A percentile compares a stretch with the other conserved stretches of the same genome.
Conservation (phyloP, 2,797 vertebrate species). For the Squalus acanthias region DNA sequence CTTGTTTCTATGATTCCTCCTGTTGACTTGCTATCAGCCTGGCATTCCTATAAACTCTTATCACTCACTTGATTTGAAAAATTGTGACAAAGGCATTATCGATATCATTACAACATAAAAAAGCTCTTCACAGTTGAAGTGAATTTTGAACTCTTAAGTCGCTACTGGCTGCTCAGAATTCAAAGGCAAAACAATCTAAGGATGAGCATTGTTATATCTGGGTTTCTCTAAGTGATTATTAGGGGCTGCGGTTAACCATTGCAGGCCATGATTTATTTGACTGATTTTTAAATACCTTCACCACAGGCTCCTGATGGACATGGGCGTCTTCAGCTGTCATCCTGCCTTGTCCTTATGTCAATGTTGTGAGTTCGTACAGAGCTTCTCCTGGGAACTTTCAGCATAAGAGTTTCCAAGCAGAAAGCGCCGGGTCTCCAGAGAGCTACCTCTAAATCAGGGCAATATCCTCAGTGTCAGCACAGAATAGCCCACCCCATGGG, state of each 20-base stretch:
- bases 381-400: slow-evolving; percentile 51
- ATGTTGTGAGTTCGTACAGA: slow-evolving; percentile 46
- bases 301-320: slow-evolving; percentile 47
- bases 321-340: slow-evolving; percentile 51
- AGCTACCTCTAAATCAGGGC: slow-evolving; percentile 52
- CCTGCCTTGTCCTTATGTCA: slow-evolving; percentile 53
- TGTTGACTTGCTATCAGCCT: background rate
- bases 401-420: slow-evolving; percentile 44
- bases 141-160: background rate
- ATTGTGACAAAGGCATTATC: background rate
- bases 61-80: background rate
- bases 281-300: slow-evolving; percentile 52
- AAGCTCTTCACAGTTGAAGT: background rate
- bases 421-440: slow-evolving; percentile 48
- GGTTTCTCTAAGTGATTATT: background rate
- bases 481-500: slow-evolving; percentile 58
- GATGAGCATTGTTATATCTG: background rate
- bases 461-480: slow-evolving; percentile 51
- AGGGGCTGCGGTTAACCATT: slow-evolving; percentile 31
- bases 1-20: background rate
- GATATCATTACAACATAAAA: background rate
- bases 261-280: slow-evolving; percentile 48
- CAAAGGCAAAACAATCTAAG: background rate
- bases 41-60: background rate
- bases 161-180: background rate